A percentile compares a stretch with the other conserved stretches of the same genome.
phyloP scores from a whole-genome alignment of 2,797 vertebrate species.

The Sebastes baramenuke region DNA sequence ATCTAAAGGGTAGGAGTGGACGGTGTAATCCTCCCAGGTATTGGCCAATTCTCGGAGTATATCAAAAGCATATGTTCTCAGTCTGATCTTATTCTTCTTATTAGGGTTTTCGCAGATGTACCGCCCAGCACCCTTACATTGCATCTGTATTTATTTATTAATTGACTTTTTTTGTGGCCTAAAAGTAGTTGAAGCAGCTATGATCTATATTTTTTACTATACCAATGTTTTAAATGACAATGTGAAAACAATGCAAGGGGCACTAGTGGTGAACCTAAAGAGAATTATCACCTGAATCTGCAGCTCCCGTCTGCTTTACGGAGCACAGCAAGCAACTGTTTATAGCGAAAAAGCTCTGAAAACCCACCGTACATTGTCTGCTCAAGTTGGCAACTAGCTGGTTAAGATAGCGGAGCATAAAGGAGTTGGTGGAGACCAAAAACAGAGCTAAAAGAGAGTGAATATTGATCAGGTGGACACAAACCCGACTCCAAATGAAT shows the following conservation, averaged over 20 bases:
- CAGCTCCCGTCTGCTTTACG: neutral
- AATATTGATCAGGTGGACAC: neutral
- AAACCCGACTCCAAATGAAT: neutral
- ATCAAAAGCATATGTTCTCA: slow-evolving; percentile 19
- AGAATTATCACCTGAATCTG: neutral
- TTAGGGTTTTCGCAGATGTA: neutral
- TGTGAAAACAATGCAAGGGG: neutral
- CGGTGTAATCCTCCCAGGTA: slow-evolving; percentile 5
- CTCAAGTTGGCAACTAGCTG: neutral
- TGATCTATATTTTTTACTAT: neutral
- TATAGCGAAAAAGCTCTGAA: neutral
- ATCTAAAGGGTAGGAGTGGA: neutral
- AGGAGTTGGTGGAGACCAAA: neutral
- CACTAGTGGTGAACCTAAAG: neutral
- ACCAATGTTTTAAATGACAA: neutral
- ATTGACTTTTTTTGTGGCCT: neutral
- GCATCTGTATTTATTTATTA: too few relatives aligned
- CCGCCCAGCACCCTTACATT: neutral
- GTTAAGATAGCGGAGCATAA: neutral
- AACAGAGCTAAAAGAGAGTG: neutral
- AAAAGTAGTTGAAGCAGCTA: neutral
- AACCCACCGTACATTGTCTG: neutral
- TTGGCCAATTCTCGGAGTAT: neutral
- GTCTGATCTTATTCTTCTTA: neutral
- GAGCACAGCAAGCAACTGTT: neutral